phyloP scores from a whole-genome alignment of 2,113 vertebrate genomes.

The Phyllostomus discolor region DNA sequence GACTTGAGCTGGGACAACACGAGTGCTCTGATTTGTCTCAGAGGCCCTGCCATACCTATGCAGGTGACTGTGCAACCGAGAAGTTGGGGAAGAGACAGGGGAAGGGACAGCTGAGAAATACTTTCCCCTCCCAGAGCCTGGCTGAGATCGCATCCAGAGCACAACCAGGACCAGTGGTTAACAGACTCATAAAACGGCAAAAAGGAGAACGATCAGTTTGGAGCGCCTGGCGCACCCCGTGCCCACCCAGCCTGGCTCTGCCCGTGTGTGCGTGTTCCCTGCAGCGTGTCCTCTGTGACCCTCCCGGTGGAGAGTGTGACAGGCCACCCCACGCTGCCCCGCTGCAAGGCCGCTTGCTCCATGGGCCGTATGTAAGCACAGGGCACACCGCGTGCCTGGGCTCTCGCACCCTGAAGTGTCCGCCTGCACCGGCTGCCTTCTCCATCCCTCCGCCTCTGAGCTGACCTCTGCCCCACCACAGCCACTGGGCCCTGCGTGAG shows the following conservation, averaged over 20 bases:
- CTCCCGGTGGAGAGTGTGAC: neutral
- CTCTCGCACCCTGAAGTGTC: neutral
- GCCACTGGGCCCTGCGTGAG: too few relatives aligned
- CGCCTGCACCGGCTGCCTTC: neutral
- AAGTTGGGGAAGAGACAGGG: neutral
- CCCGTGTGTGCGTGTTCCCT: neutral
- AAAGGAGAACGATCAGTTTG: constrained; percentile 46
- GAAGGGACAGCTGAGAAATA: constrained; percentile 22
- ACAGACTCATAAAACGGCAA: constrained; percentile 52
- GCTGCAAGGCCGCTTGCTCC: neutral
- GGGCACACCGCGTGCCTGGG: neutral
- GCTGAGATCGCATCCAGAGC: constrained; percentile 41
- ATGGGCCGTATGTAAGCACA: neutral
- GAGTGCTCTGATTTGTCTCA: neutral
- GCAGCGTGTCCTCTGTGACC: neutral
- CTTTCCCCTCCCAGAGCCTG: neutral
- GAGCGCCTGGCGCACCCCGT: constrained; percentile 51
- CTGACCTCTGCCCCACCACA: neutral
- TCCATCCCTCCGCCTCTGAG: neutral
- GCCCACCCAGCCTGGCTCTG: neutral
- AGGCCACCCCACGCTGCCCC: neutral
- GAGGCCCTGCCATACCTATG: neutral
- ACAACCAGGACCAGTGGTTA: constrained; percentile 50
- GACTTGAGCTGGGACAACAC: neutral
- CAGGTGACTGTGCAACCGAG: neutral